Evolutionary conservation across 2,797 vertebrate species (phyloP).

Genomic region (Triplophysa bombifrons): DNA sequence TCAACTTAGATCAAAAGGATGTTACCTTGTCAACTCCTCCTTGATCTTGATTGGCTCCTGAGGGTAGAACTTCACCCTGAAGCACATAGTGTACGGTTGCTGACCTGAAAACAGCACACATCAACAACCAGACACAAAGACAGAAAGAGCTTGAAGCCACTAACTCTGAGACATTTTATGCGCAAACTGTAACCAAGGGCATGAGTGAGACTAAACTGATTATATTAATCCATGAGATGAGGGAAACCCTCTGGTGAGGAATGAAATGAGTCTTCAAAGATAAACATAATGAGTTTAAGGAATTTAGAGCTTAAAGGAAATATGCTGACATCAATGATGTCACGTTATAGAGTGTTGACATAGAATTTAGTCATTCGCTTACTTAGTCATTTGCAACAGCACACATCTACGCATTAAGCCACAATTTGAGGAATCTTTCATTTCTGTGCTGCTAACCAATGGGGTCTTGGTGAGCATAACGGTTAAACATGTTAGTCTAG

Average conservation of each 20-base stretch:
- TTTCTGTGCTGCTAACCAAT: not conserved
- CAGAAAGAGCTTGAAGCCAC: not conserved
- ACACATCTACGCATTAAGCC: not conserved
- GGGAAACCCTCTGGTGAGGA: slow-evolving; percentile 25
- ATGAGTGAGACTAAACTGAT: slow-evolving; percentile 45
- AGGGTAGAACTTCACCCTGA: slow-evolving; percentile 99
- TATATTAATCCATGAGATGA: slow-evolving; percentile 47
- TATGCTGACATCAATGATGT: slow-evolving; percentile 8
- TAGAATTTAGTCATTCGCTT: not conserved
- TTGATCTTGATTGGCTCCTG: slow-evolving; percentile 98
- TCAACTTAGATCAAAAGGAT: slow-evolving; percentile 25
- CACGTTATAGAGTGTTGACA: not conserved
- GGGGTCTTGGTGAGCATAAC: no score
- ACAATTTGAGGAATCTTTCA: not conserved
- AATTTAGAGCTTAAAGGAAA: slow-evolving; percentile 10
- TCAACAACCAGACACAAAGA: slow-evolving; percentile 60
- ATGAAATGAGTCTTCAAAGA: slow-evolving; percentile 39
- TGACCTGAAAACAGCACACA: slow-evolving; percentile 85
- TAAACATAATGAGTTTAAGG: not conserved
- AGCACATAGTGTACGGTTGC: slow-evolving; percentile 98
- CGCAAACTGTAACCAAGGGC: slow-evolving; percentile 31
- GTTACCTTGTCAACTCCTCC: slow-evolving; percentile 97
- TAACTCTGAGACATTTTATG: slow-evolving; percentile 35
- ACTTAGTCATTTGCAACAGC: not conserved
- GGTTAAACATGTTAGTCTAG: no score